Percentiles rank a stretch among this genome's conserved stretches.
phyloP scores from a whole-genome alignment of 2,797 vertebrate species.

The Austrolebias charrua region DNA sequence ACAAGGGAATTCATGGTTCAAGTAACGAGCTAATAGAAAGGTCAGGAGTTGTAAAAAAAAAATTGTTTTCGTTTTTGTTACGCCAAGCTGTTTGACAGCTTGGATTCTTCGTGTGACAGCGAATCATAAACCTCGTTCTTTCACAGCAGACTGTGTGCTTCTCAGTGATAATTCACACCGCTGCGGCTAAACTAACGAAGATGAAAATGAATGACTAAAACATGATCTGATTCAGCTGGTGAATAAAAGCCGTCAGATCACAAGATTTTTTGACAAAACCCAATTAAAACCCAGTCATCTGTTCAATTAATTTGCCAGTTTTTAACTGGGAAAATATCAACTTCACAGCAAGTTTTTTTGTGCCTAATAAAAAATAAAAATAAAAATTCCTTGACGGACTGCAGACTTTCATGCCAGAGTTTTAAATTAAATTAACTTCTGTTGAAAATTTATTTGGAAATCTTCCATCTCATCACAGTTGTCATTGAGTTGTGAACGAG shows the following conservation, averaged over 20 bases:
- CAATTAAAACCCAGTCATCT: not conserved
- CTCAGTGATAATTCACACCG: slow-evolving; percentile 7
- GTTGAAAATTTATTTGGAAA: too few species aligned
- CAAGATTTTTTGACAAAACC: not conserved
- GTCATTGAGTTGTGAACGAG: too few species aligned
- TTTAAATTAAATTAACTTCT: too few species aligned
- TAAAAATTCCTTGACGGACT: too few species aligned
- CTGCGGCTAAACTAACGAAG: slow-evolving; percentile 5
- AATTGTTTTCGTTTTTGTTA: slow-evolving; percentile 16
- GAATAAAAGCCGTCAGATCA: not conserved
- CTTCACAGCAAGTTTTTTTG: too few species aligned
- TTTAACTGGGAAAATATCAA: not conserved
- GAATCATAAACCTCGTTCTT: slow-evolving; percentile 21
- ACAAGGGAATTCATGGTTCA: not conserved
- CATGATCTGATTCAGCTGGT: slow-evolving; percentile 4
- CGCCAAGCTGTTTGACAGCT: slow-evolving; percentile 9
- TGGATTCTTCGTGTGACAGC: slow-evolving; percentile 15
- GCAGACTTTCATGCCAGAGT: too few species aligned
- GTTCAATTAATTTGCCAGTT: not conserved
- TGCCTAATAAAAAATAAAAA: too few species aligned
- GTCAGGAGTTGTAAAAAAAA: not conserved
- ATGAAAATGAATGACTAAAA: not conserved
- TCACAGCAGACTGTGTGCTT: slow-evolving; percentile 7
- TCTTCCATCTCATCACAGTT: too few species aligned
- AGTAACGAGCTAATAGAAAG: not conserved